Percentiles rank a stretch among this genome's conserved stretches.
Evolutionary conservation across 2,797 vertebrate species (phyloP).

Genomic region (Sternarchorhynchus goeldii): DNA sequence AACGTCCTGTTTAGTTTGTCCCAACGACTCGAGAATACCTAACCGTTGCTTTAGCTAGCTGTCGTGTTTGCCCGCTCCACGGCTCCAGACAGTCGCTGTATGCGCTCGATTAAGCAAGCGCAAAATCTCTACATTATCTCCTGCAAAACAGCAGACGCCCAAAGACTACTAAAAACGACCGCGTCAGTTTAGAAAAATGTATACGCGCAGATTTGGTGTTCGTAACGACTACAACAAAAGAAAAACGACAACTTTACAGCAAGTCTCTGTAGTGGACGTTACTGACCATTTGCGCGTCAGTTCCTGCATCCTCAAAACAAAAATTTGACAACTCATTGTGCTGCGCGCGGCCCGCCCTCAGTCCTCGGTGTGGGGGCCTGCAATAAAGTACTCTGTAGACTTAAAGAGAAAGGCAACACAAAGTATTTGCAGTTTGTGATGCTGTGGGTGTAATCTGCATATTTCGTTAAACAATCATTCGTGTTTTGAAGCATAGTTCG

Average conservation of each 20-base stretch:
- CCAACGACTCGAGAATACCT: too few species aligned
- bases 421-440: not conserved
- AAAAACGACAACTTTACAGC: slow-evolving; percentile 12
- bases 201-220: not conserved
- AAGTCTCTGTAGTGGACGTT: slow-evolving; percentile 14
- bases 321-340: slow-evolving; percentile 59
- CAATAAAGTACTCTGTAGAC: slow-evolving; percentile 64
- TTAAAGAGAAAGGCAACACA: slow-evolving; percentile 70
- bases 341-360: slow-evolving; percentile 65
- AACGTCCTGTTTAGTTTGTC: slow-evolving; percentile 19
- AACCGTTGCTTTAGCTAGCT: not conserved
- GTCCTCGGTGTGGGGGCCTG: slow-evolving; percentile 55
- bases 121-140: slow-evolving; percentile 65
- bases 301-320: slow-evolving; percentile 52
- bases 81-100: slow-evolving; percentile 53
- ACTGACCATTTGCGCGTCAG: slow-evolving; percentile 17
- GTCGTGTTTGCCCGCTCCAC: slow-evolving; percentile 44
- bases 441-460: not conserved
- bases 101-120: slow-evolving; percentile 34
- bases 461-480: not conserved
- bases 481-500: not conserved
- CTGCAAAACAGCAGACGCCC: slow-evolving; percentile 54
- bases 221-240: not conserved
- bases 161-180: not conserved
- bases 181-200: too few species aligned